Conservation (phyloP, 1,140 invertebrate genomes). For the Babylonia areolata region DNA sequence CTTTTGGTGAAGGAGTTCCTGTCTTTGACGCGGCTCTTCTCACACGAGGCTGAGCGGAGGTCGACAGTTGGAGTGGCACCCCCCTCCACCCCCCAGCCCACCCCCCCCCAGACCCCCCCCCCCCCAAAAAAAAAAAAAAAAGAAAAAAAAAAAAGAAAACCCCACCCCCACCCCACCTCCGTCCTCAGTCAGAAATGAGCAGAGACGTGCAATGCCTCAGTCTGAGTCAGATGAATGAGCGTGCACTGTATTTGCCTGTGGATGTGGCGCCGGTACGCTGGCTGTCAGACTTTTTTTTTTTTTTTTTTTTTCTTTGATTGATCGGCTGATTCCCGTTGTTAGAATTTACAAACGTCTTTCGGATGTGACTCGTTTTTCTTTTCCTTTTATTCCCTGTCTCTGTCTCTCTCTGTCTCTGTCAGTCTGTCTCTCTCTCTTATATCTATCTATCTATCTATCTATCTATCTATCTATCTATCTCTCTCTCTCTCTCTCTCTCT, state of each 20-base stretch:
- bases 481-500: too few species aligned
- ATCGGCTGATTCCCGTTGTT: constrained; percentile 2
- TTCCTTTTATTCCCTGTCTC: background rate
- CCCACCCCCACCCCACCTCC: too few species aligned
- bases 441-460: background rate
- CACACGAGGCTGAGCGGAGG: background rate
- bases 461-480: too few species aligned
- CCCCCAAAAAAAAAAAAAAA: too few species aligned
- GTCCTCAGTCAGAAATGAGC: background rate
- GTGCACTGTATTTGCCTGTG: background rate
- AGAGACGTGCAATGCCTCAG: background rate
- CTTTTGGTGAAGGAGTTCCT: too few species aligned
- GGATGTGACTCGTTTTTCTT: background rate
- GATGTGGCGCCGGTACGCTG: background rate
- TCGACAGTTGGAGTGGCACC: background rate
- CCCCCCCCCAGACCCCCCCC: too few species aligned
- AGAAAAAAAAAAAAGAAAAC: too few species aligned
- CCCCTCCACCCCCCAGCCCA: background rate
- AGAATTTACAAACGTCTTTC: background rate
- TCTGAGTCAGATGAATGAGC: background rate
- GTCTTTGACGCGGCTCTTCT: background rate
- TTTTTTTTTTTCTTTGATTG: background rate
- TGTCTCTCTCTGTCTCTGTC: background rate
- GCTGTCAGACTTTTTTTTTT: background rate
- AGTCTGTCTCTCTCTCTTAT: background rate